Conservation (phyloP, 2,888 invertebrate genomes). For the Hofmannophila pseudospretella region DNA sequence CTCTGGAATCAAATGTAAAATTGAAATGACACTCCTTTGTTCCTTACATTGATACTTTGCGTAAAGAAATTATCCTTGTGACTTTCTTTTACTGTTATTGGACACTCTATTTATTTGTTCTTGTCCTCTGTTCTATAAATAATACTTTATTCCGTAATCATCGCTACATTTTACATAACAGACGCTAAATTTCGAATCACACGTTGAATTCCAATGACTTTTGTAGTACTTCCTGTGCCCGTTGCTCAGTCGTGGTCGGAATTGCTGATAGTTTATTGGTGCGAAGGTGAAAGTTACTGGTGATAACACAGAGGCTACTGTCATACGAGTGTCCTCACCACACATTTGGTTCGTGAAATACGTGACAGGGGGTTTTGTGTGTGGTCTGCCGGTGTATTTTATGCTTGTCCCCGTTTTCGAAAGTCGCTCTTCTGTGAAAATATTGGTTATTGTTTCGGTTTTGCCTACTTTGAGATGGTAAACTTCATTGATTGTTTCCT, state of each 20-base stretch:
- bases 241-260: conserved; percentile 42
- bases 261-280: conserved; percentile 35
- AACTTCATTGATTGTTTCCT: conserved; percentile 1
- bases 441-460: conserved; percentile 18
- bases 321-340: conserved; percentile 23
- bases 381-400: conserved; percentile 28
- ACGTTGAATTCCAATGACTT: conserved; percentile 32
- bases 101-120: too few species aligned
- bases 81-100: too few species aligned
- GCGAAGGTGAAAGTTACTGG: conserved; percentile 52
- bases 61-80: too few species aligned
- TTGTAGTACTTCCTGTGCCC: conserved; percentile 33
- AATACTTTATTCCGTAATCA: too few species aligned
- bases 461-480: conserved; percentile 4
- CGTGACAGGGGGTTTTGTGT: conserved; percentile 30
- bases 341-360: conserved; percentile 21
- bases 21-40: too few species aligned
- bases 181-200: conserved; percentile 16
- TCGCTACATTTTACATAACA: not conserved
- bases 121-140: too few species aligned
- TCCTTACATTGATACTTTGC: too few species aligned
- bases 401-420: conserved; percentile 20
- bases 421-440: conserved; percentile 15
- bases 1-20: conserved; percentile 60
- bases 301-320: conserved; percentile 27